A percentile compares a stretch with the other conserved stretches of the same genome.
Evolutionary conservation across 2,888 invertebrate species (phyloP).

Genomic region (Incurvaria masculella): DNA sequence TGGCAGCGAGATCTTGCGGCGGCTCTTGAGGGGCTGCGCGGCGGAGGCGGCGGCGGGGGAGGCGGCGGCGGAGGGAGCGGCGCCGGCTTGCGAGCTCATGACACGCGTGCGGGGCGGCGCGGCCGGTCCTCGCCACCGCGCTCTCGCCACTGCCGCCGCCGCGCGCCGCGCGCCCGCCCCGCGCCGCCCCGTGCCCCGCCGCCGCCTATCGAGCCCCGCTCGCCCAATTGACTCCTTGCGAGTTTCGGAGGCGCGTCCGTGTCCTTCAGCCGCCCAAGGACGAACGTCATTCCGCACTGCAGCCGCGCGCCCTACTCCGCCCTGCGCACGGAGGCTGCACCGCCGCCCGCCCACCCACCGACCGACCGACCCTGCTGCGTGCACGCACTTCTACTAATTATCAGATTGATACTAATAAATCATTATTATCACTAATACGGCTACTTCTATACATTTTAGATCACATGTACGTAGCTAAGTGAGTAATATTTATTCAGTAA

Average conservation of each 20-base stretch:
- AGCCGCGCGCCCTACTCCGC: not conserved
- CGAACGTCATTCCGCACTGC: not conserved
- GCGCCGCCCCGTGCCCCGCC: conserved; percentile 23
- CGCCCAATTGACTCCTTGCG: conserved; percentile 23
- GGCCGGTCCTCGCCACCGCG: conserved; percentile 15
- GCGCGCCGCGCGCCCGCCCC: conserved; percentile 26
- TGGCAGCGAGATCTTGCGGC: conserved; percentile 84
- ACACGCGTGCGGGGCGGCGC: conserved; percentile 17
- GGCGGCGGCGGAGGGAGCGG: conserved; percentile 27
- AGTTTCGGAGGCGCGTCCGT: not conserved
- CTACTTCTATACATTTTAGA: too few relatives aligned
- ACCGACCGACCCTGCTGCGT: too few relatives aligned
- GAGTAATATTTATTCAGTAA: too few relatives aligned
- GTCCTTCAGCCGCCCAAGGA: not conserved
- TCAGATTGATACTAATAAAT: too few relatives aligned
- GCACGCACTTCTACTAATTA: too few relatives aligned
- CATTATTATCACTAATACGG: too few relatives aligned
- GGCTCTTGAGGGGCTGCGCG: conserved; percentile 62
- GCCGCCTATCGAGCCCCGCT: conserved; percentile 41
- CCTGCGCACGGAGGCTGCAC: not conserved
- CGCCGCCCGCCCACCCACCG: too few relatives aligned
- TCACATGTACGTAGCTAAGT: too few relatives aligned
- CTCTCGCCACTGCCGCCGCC: conserved; percentile 22
- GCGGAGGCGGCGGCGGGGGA: conserved; percentile 33
- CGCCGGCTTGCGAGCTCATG: conserved; percentile 20